These are phyloP conservation scores for Linurgus olivaceus DNA, from an alignment of 2,797 vertebrate species.

Conservation along the genomic window DNA sequence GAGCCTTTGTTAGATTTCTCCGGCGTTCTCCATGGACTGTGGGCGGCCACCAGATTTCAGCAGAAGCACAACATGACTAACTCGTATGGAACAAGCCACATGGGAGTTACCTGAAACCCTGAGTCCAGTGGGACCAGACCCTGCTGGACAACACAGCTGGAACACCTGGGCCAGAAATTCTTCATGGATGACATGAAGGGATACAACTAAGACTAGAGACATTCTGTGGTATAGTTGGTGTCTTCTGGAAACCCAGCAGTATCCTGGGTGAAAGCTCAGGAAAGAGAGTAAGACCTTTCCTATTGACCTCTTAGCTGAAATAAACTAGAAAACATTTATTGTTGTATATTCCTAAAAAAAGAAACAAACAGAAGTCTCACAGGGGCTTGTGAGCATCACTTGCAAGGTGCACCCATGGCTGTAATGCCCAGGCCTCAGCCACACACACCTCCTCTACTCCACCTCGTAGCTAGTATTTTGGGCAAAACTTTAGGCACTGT, in stretches of 20 bases:
- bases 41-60: background rate
- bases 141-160: background rate
- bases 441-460: background rate
- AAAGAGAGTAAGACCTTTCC: background rate
- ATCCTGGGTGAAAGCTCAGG: conserved; percentile 8
- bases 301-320: conserved; percentile 9
- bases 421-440: background rate
- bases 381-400: background rate
- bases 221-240: background rate
- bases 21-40: fast-evolving
- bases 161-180: background rate
- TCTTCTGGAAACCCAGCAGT: conserved; percentile 21
- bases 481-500: background rate
- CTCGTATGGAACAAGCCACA: background rate
- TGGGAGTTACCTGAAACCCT: background rate
- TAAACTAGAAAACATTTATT: conserved; percentile 37
- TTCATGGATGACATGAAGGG: background rate
- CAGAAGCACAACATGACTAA: background rate
- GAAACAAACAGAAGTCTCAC: background rate
- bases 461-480: background rate
- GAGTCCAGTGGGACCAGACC: background rate
- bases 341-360: conserved; percentile 32
- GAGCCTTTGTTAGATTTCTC: background rate
- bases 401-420: background rate
- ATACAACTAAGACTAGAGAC: background rate